Conservation (phyloP, 2,797 vertebrate genomes). For the Echiichthys vipera region DNA sequence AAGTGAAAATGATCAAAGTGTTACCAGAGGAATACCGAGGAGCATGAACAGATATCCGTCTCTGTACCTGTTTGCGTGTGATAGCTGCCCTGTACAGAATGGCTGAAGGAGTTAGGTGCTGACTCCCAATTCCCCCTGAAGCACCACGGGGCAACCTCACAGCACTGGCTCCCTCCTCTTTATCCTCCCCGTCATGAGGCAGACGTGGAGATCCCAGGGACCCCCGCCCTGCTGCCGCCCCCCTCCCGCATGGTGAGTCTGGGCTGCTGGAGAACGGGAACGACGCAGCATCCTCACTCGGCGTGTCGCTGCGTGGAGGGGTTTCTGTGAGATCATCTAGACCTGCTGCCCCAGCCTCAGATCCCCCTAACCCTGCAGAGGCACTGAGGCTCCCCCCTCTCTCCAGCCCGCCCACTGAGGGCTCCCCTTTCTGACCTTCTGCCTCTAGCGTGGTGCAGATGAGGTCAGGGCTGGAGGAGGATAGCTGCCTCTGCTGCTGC, state of each 20-base stretch:
- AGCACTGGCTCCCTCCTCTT: constrained; percentile 81
- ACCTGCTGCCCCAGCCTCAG: constrained; percentile 66
- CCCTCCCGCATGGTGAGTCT: constrained; percentile 87
- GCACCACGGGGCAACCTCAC: constrained; percentile 82
- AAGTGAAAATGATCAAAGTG: constrained; percentile 19
- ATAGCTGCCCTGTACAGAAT: constrained; percentile 93
- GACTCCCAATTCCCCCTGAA: constrained; percentile 80
- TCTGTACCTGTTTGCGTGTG: constrained; percentile 90
- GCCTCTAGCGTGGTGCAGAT: constrained; percentile 88
- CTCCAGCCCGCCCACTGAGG: constrained; percentile 71
- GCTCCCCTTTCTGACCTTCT: constrained; percentile 76
- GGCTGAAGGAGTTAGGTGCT: constrained; percentile 92
- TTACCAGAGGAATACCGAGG: background rate
- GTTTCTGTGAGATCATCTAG: constrained; percentile 85
- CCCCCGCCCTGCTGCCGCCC: constrained; percentile 75
- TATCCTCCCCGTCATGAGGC: constrained; percentile 81
- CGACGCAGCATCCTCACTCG: constrained; percentile 88
- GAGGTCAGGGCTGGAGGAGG: constrained; percentile 92
- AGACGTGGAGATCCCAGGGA: constrained; percentile 84
- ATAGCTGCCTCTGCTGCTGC: constrained; percentile 88
- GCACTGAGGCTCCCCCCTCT: constrained; percentile 82
- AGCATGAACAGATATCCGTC: background rate
- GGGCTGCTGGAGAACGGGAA: constrained; percentile 91
- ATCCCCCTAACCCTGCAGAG: constrained; percentile 75
- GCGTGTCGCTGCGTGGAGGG: constrained; percentile 87